Evolutionary conservation across 1,140 invertebrate genomes (phyloP).

Genomic region (Armadillidium nasatum): DNA sequence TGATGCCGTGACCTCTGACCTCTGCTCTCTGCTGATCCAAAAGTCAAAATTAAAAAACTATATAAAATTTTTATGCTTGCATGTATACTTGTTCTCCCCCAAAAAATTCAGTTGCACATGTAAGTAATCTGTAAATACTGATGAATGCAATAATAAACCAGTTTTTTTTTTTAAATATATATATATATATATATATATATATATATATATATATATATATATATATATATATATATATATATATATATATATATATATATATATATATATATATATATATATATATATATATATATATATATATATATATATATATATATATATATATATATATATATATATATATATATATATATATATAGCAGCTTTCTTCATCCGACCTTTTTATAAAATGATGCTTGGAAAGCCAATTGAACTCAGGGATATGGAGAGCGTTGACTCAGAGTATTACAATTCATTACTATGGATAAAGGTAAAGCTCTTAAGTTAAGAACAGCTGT

Average conservation of each 20-base stretch:
- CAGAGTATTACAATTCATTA: conserved; percentile 96
- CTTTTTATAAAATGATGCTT: conserved; percentile 99
- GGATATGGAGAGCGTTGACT: conserved; percentile 97
- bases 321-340: conserved; percentile 5
- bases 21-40: no score
- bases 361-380: conserved; percentile 98
- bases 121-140: no score
- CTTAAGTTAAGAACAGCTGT: no score
- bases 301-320: conserved; percentile 17
- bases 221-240: conserved; percentile 17
- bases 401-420: conserved; percentile 86
- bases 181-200: conserved; percentile 26
- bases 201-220: conserved; percentile 10
- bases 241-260: conserved; percentile 21
- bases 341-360: no score
- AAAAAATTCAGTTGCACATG: no score
- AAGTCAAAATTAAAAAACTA: no score
- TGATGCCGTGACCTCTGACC: no score
- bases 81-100: no score
- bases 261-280: conserved; percentile 21
- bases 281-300: not conserved
- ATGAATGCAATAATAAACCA: no score
- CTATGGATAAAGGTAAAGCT: conserved; percentile 81
- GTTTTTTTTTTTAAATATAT: conserved; percentile 16
- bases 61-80: no score